These are phyloP conservation scores for Dioctria rufipes DNA, from an alignment of 2,888 invertebrate species.

Conservation along the genomic window DNA sequence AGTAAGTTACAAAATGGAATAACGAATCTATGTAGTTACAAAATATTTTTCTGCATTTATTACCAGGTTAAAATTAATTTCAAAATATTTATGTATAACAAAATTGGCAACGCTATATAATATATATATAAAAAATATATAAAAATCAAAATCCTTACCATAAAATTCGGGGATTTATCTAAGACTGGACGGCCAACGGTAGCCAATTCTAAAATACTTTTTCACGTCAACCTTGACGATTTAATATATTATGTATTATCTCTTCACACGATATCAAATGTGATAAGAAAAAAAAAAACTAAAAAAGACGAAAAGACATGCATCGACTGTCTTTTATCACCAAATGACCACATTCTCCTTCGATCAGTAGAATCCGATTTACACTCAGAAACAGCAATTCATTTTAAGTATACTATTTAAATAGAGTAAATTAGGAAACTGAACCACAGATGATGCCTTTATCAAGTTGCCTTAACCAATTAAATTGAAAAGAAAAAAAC, in stretches of 20 bases:
- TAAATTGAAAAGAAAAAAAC: conserved; percentile 34
- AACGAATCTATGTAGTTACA: too few relatives aligned
- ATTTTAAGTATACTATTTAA: conserved; percentile 7
- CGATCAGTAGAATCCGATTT: background rate
- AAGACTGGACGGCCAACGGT: too few relatives aligned
- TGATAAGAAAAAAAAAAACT: background rate
- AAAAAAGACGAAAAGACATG: background rate
- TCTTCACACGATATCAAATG: background rate
- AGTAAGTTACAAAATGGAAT: too few relatives aligned
- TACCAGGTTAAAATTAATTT: too few relatives aligned
- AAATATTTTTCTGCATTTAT: too few relatives aligned
- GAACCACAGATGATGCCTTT: conserved; percentile 41
- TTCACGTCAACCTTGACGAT: background rate
- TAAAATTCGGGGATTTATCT: too few relatives aligned
- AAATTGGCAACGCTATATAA: too few relatives aligned
- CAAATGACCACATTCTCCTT: background rate
- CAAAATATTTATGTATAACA: too few relatives aligned
- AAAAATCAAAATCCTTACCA: too few relatives aligned
- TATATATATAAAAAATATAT: too few relatives aligned
- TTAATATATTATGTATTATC: background rate
- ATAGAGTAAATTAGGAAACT: conserved; percentile 6
- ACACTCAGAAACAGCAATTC: background rate
- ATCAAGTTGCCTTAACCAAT: conserved; percentile 41
- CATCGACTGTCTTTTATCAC: background rate
- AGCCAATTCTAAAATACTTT: too few relatives aligned